Evolutionary conservation across 2,888 invertebrate genomes (phyloP).

Genomic region (Halocaridina rubra): DNA sequence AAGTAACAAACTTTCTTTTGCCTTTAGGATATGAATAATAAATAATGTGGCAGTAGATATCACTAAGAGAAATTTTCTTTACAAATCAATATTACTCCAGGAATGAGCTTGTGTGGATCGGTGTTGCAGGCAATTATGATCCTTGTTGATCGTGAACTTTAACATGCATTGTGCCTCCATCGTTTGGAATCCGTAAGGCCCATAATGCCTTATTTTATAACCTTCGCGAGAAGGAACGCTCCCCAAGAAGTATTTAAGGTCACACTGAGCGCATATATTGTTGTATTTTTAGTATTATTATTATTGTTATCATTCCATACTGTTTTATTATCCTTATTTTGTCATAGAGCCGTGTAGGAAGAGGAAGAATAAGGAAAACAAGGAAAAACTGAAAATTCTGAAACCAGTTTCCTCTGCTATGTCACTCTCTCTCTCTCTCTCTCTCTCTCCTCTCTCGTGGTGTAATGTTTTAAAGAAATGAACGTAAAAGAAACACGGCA

Average conservation of each 20-base stretch:
- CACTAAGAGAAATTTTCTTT: slow-evolving; percentile 57
- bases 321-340: too few relatives aligned
- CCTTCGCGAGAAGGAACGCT: slow-evolving; percentile 22
- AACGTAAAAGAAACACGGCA: too few relatives aligned
- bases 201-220: slow-evolving; percentile 32
- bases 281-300: slow-evolving; percentile 22
- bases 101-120: slow-evolving; percentile 55
- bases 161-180: slow-evolving; percentile 53
- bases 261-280: slow-evolving; percentile 50
- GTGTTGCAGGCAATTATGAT: slow-evolving; percentile 57
- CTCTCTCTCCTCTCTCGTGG: too few relatives aligned
- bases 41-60: slow-evolving; percentile 60
- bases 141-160: slow-evolving; percentile 55
- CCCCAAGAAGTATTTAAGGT: slow-evolving; percentile 59
- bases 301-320: slow-evolving; percentile 4
- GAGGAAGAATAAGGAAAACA: too few relatives aligned
- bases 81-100: slow-evolving; percentile 60
- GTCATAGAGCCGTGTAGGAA: too few relatives aligned
- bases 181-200: slow-evolving; percentile 43
- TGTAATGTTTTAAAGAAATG: too few relatives aligned
- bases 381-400: too few relatives aligned
- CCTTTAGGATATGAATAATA: slow-evolving; percentile 49
- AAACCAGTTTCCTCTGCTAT: too few relatives aligned
- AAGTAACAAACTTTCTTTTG: too few relatives aligned
- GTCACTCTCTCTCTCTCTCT: too few relatives aligned